Evolutionary conservation across 2,888 invertebrate species (phyloP).

Genomic region (Stenichneumon culpator): DNA sequence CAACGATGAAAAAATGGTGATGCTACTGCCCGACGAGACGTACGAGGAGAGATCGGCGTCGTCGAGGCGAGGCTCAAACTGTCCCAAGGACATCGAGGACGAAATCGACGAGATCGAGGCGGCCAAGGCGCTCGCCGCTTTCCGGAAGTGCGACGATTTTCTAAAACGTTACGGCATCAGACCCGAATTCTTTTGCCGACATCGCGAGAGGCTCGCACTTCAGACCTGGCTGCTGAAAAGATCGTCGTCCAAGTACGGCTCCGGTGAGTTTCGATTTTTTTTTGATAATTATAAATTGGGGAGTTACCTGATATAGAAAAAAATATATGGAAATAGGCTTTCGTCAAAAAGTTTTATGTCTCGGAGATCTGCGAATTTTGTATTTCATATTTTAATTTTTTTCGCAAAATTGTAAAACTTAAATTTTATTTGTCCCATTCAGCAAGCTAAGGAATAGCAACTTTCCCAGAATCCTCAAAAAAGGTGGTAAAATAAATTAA

Average conservation of each 20-base stretch:
- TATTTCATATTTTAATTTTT: too few species aligned
- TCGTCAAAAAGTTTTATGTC: too few species aligned
- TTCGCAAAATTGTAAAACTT: too few species aligned
- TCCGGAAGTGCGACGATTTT: constrained; percentile 88
- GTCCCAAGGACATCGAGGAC: constrained; percentile 69
- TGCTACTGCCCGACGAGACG: constrained; percentile 93
- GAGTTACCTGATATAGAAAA: too few species aligned
- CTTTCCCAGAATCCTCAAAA: too few species aligned
- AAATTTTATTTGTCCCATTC: too few species aligned
- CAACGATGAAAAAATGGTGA: constrained; percentile 80
- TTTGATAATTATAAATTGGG: too few species aligned
- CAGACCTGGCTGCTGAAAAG: constrained; percentile 80
- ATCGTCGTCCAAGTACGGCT: constrained; percentile 75
- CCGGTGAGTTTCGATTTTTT: constrained; percentile 75
- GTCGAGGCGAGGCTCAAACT: constrained; percentile 74
- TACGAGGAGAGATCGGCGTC: constrained; percentile 88
- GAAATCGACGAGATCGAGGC: constrained; percentile 80
- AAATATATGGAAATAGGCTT: too few species aligned
- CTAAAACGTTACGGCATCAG: constrained; percentile 89
- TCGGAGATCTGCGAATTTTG: too few species aligned
- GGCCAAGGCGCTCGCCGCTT: constrained; percentile 84
- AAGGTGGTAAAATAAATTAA: too few species aligned
- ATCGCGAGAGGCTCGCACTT: constrained; percentile 86
- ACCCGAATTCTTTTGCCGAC: constrained; percentile 92
- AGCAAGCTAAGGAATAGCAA: too few species aligned